A percentile compares a stretch with the other conserved stretches of the same genome.
phyloP scores from a whole-genome alignment of 2,797 vertebrate species.

The Clarias laeviceps region DNA sequence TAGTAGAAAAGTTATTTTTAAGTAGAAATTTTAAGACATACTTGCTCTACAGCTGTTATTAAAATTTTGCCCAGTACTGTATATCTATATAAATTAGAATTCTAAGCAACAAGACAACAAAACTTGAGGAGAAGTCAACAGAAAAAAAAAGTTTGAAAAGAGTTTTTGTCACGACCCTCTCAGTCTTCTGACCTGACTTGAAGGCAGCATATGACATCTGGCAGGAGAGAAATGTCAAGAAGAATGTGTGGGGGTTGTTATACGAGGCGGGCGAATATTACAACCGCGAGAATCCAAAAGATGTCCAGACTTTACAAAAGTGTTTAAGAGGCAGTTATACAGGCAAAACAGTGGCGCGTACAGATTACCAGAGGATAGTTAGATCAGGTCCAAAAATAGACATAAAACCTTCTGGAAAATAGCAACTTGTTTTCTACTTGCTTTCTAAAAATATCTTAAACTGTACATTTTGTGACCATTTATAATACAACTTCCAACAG shows the following conservation, averaged over 20 bases:
- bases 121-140: neutral
- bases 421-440: neutral
- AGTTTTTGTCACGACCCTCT: conserved; percentile 15
- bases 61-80: too few species aligned
- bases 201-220: conserved; percentile 39
- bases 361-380: neutral
- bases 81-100: neutral
- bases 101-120: neutral
- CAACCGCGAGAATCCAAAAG: conserved; percentile 15
- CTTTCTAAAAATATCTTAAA: neutral
- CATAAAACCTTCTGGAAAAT: neutral
- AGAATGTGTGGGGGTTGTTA: conserved; percentile 32
- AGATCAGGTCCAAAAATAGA: too few species aligned
- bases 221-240: conserved; percentile 35
- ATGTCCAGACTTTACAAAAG: conserved; percentile 8
- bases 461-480: neutral
- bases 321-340: neutral
- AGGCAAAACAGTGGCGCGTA: neutral
- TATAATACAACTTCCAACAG: neutral
- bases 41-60: too few species aligned
- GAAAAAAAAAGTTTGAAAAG: conserved; percentile 3
- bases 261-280: conserved; percentile 26
- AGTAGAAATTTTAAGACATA: too few species aligned
- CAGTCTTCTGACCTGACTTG: conserved; percentile 22
- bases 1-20: too few species aligned